Percentiles rank a stretch among this genome's conserved stretches.
phyloP scores from a whole-genome alignment of 2,113 vertebrate species.

The Amblyornis subalaris region DNA sequence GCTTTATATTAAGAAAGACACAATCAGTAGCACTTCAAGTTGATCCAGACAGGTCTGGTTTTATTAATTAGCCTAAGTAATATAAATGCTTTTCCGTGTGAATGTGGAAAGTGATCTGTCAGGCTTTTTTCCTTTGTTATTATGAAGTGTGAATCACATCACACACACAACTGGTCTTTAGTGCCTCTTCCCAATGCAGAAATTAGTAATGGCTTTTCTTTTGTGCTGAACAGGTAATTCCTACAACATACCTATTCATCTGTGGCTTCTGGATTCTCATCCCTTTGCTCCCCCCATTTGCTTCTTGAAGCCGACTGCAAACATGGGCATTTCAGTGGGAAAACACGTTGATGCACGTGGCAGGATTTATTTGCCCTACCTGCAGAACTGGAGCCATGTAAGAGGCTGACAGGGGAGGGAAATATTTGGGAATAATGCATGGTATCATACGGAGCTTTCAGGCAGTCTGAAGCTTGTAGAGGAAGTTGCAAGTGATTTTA shows the following conservation, averaged over 20 bases:
- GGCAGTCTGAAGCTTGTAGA: neutral
- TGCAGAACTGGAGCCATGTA: conserved; percentile 94
- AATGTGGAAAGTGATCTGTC: neutral
- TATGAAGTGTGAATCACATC: neutral
- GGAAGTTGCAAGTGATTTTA: neutral
- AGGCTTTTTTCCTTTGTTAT: neutral
- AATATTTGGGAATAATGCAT: neutral
- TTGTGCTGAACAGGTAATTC: conserved; percentile 76
- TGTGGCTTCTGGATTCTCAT: conserved; percentile 95
- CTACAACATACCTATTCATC: conserved; percentile 88
- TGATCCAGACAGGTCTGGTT: neutral
- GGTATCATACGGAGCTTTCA: neutral
- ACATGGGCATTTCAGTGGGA: conserved; percentile 89
- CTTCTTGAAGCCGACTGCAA: conserved; percentile 84
- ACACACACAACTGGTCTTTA: neutral
- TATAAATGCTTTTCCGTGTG: neutral
- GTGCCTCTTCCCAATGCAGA: neutral
- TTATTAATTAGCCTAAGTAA: neutral
- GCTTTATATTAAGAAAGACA: neutral
- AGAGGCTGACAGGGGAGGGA: conserved; percentile 25
- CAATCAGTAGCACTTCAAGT: neutral
- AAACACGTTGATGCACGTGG: conserved; percentile 88
- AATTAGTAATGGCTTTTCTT: neutral
- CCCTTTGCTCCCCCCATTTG: conserved; percentile 95
- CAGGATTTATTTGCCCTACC: conserved; percentile 86